Evolutionary conservation across 2,113 vertebrate genomes (phyloP).

Genomic region (Empidonax alnorum): DNA sequence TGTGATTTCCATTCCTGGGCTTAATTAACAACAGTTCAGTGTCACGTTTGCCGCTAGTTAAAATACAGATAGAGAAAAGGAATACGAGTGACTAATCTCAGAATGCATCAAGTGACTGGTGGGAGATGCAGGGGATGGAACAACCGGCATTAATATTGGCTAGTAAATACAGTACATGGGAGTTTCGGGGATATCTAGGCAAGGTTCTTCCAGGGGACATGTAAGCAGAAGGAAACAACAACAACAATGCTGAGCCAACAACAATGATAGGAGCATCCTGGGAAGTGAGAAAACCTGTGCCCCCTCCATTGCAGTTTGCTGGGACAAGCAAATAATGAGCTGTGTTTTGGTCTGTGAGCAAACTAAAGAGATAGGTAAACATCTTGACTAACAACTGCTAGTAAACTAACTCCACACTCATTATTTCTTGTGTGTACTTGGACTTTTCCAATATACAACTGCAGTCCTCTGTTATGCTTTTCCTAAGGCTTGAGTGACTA

Average conservation of each 20-base stretch:
- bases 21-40: background rate
- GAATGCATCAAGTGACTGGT: background rate
- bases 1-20: background rate
- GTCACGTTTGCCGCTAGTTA: background rate
- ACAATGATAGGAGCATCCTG: background rate
- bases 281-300: background rate
- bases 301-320: background rate
- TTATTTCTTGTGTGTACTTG: background rate
- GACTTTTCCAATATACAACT: background rate
- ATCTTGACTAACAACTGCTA: background rate
- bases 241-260: too few species aligned
- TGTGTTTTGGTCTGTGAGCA: background rate
- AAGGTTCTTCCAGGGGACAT: background rate
- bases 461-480: background rate
- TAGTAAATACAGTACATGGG: background rate
- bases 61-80: background rate
- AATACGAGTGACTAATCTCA: rapidly evolving
- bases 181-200: background rate
- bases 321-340: background rate
- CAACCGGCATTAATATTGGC: background rate
- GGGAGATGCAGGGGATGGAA: background rate
- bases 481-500: background rate
- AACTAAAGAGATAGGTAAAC: background rate
- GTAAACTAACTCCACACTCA: background rate
- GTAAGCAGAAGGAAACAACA: too few species aligned